phyloP scores from a whole-genome alignment of 1,140 invertebrate species.

The Lordiphosa collinella region DNA sequence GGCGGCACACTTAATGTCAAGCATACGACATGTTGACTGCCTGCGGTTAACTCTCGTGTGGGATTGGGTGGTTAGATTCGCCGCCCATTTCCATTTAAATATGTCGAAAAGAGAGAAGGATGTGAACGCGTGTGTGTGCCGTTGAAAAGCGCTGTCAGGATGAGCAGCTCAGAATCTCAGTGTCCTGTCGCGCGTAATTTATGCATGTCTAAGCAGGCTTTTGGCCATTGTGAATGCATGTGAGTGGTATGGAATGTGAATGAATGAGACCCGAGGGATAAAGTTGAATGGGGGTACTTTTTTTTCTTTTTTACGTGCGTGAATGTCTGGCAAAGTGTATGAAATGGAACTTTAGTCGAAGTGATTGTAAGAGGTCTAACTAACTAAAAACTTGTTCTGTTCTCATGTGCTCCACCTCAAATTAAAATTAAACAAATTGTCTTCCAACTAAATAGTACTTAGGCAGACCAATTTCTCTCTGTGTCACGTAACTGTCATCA shows the following conservation, averaged over 20 bases:
- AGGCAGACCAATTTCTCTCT: too few relatives aligned
- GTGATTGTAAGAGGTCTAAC: too few relatives aligned
- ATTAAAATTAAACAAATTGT: too few relatives aligned
- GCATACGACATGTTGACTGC: conserved; percentile 52
- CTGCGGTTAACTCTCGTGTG: conserved; percentile 45
- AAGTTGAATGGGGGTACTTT: neutral
- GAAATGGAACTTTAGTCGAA: too few relatives aligned
- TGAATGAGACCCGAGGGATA: conserved; percentile 3
- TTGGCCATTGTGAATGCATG: conserved; percentile 1
- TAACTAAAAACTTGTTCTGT: too few relatives aligned
- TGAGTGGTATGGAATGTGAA: neutral
- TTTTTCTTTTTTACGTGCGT: conserved; percentile 7
- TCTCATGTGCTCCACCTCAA: too few relatives aligned
- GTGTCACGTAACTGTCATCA: conserved; percentile 18
- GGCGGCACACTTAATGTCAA: conserved; percentile 57
- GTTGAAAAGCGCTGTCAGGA: conserved; percentile 13
- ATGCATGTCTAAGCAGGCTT: conserved; percentile 20
- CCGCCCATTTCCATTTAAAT: conserved; percentile 33
- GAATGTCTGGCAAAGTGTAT: too few relatives aligned
- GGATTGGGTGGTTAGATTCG: neutral
- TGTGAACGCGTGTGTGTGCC: neutral
- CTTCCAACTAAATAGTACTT: too few relatives aligned
- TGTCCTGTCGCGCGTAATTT: conserved; percentile 19
- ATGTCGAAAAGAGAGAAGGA: conserved; percentile 15
- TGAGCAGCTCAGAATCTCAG: neutral